Base-by-base conservation (phyloP, 2,797 vertebrate genomes). In the Cossypha heuglini region DNA sequence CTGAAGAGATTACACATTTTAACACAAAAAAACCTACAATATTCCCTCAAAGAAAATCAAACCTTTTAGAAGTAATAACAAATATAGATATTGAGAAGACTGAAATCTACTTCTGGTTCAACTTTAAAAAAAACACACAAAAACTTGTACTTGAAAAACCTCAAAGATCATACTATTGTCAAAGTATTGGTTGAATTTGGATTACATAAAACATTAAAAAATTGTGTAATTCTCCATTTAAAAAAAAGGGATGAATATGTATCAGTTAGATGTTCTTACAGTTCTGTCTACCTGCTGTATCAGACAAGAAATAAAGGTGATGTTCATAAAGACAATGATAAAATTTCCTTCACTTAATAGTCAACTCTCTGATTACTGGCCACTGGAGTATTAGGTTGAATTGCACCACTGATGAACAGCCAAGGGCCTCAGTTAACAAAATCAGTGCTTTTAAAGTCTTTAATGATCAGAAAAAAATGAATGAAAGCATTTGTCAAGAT, bases 391-490 rank as follows among this genome's bases (percentile, higher is more conserved):
- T 97, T 97, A 96, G 95, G 94, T 97, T 97, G 98, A 98, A 98
- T 98, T 97, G 98, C 95, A 97, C 86, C 97, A 94, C 96, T 98
- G 98, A 98, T 97, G 97, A 98, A 98, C 96, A 98, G 98, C 97
- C 97, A 97, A 97, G 98, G 98, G 98, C 98, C 98, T 98, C 96
- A 96, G 98, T 98, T 98, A 98, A 98, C 96, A 97, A 98, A 98
- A 97, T 97, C 97, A 96, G 97, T 96, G 84, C 95, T 84, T 92
- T 87, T 84, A 75, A 93, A 58, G 90, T 86, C 90, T 97, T 94
- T 97, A 96, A 97, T 76, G 92, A 97, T 74, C 62, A 88, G 73
- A 88, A 89, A 71, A 96, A 97, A 96, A 97, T 83, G 75, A 97
- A 96, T 84, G 91, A 94, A 97, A 92, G 81, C 90, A 95, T 96